Evolutionary conservation across 2,113 vertebrate genomes (phyloP).

Genomic region (Ciconia maguari): DNA sequence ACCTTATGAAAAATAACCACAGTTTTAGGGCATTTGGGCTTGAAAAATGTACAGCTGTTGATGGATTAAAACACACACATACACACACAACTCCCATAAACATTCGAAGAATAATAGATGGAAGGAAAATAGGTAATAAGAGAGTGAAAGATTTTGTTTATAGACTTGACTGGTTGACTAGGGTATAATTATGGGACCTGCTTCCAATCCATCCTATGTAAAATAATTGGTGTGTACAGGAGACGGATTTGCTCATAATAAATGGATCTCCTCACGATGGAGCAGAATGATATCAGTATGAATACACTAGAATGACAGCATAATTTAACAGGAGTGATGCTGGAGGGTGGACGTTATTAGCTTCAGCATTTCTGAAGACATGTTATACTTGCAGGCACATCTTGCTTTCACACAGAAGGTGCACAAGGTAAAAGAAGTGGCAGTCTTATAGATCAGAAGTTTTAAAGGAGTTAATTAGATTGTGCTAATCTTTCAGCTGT

Average conservation of each 20-base stretch:
- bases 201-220: constrained; percentile 63
- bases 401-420: background rate
- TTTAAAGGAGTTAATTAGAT: constrained; percentile 56
- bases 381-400: background rate
- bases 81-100: constrained; percentile 5
- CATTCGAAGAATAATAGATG: constrained; percentile 46
- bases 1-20: constrained; percentile 6
- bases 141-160: constrained; percentile 66
- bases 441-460: constrained; percentile 12
- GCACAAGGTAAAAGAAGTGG: constrained; percentile 37
- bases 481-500: background rate
- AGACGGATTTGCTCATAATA: constrained; percentile 54
- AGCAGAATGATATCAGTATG: constrained; percentile 38
- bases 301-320: constrained; percentile 36
- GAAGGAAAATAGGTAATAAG: constrained; percentile 62
- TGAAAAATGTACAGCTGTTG: constrained; percentile 25
- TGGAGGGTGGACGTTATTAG: constrained; percentile 37
- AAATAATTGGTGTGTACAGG: constrained; percentile 66
- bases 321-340: constrained; percentile 43
- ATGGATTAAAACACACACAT: constrained; percentile 36
- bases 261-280: constrained; percentile 19
- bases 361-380: constrained; percentile 38
- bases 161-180: constrained; percentile 50
- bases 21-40: constrained; percentile 42
- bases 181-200: constrained; percentile 52